Base-by-base conservation (phyloP, 2,888 invertebrate species). In the Drosophila borealis region DNA sequence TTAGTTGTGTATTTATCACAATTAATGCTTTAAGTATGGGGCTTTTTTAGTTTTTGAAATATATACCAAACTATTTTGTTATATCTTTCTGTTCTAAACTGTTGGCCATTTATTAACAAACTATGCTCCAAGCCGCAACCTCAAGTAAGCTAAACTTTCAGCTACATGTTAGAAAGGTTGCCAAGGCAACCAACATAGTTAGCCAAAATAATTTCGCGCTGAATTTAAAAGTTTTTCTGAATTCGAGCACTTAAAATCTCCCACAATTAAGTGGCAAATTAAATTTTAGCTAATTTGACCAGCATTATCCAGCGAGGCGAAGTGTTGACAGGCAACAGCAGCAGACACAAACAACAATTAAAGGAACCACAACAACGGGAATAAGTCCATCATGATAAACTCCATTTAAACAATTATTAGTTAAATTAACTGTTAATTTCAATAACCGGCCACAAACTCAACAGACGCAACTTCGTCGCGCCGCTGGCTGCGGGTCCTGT, bases 401-500 rank as follows among this genome's bases (percentile, higher is more conserved):
- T 75, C 50, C 63, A 74, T 83, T 74, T 74, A 82, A 82, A 49
- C 87, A 83, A 88, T 80, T 78, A 83, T 83, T 75, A 74, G 67
- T 86, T 75, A 75, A 87, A 89, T 86, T 83, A 78, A 87, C 75
- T 78, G 89, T 86, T 84, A 80, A 83, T 86, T 83, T 80, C 77
- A 77, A 72, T 82, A 72, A 67, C 37, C 70, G 45, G 60, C 62
- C 45, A 39, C 25, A 63, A 60, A 34, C 25, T 49, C 42, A 42
- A 48, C 41, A 25, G 10, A 36, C 17, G 56, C 29, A 19, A 55
- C 25, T 45, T 17, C 33, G 42, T 11, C 36, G 41, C 45, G 5
- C 14, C 44, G 13, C 4, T 34, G 25, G 42, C 39, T 55, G 67
- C 63, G 66, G 71, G 66, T 60, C 19, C 64, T 70, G 61, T 62